Conservation (phyloP, 1,140 invertebrate genomes). For the Pseudoatta argentina region DNA sequence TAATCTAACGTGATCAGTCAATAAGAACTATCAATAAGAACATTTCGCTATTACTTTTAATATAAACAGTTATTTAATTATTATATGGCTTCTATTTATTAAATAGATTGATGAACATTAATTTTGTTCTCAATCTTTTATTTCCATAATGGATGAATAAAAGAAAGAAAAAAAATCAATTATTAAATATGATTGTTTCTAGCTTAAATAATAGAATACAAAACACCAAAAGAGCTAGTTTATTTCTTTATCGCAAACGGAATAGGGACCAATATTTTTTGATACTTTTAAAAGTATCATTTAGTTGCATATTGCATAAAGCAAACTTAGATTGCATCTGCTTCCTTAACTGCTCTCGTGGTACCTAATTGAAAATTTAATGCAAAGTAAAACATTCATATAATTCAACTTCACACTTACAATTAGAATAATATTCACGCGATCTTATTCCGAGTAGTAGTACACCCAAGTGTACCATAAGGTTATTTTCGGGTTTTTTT, state of each 20-base stretch:
- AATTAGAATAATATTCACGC: background rate
- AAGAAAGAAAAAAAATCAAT: background rate
- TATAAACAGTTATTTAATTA: slow-evolving; percentile 1
- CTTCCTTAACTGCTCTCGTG: background rate
- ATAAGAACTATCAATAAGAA: background rate
- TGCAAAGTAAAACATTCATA: slow-evolving; percentile 33
- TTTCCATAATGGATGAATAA: background rate
- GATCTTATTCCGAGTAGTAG: too few species aligned
- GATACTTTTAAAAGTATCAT: background rate
- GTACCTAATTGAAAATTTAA: slow-evolving; percentile 30
- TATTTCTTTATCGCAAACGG: background rate
- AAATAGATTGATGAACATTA: background rate
- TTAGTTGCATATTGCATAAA: slow-evolving; percentile 29
- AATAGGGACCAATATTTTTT: background rate
- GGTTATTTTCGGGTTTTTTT: too few species aligned
- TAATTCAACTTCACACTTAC: slow-evolving; percentile 6
- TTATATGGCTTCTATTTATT: background rate
- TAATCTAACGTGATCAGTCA: background rate
- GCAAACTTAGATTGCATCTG: background rate
- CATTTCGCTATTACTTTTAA: background rate
- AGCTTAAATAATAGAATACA: background rate
- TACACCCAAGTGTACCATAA: too few species aligned
- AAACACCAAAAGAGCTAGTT: background rate
- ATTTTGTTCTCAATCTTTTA: background rate
- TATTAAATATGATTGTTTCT: background rate